Conservation (phyloP, 2,888 invertebrate genomes). For the Leptopilina syphax region DNA sequence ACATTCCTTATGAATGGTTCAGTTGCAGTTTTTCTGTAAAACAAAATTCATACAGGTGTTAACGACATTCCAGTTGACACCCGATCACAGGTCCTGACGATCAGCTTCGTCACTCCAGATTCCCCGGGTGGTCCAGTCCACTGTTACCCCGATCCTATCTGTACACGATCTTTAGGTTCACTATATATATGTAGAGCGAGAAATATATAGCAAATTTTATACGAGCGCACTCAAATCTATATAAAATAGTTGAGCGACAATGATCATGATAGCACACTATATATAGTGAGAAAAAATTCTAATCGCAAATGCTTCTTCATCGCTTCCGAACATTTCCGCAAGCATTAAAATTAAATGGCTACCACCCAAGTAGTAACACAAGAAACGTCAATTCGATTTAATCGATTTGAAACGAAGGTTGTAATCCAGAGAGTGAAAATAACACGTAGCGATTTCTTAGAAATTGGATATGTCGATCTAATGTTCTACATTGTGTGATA, state of each 20-base stretch:
- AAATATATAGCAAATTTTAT: too few species aligned
- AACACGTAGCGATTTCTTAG: constrained; percentile 28
- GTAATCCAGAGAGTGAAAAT: constrained; percentile 24
- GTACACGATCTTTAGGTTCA: constrained; percentile 28
- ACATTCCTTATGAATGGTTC: constrained; percentile 26
- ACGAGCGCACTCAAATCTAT: too few species aligned
- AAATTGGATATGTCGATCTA: constrained; percentile 27
- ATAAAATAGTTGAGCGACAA: too few species aligned
- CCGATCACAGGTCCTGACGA: constrained; percentile 38
- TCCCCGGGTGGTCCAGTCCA: constrained; percentile 39
- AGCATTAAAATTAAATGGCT: constrained; percentile 25
- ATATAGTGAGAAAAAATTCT: not conserved
- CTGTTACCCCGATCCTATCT: constrained; percentile 18
- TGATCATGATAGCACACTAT: not conserved
- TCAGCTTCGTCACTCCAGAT: constrained; percentile 38
- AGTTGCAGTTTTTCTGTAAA: constrained; percentile 42
- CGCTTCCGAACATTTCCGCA: constrained; percentile 36
- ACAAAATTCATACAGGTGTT: constrained; percentile 52
- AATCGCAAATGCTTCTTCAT: constrained; percentile 18
- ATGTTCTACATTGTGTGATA: not conserved
- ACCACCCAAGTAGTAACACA: constrained; percentile 35
- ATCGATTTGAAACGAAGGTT: constrained; percentile 30
- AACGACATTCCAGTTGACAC: constrained; percentile 53
- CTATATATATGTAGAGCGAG: not conserved
- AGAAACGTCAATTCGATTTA: constrained; percentile 28